Conservation (phyloP, 2,113 vertebrate genomes). For the Callocephalon fimbriatum region DNA sequence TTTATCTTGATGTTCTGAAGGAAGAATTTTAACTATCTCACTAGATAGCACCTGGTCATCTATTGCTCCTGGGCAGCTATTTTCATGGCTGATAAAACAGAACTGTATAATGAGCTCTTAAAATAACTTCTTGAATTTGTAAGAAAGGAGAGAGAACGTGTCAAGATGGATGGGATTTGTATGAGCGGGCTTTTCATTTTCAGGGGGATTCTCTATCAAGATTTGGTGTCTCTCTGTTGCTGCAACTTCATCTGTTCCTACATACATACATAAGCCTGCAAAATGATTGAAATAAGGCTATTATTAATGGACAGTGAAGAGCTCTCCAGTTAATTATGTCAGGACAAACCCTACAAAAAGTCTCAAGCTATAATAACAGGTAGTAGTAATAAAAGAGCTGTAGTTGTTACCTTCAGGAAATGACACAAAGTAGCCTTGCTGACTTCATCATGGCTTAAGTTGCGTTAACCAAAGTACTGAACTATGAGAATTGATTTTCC, state of each 20-base stretch:
- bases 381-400: neutral
- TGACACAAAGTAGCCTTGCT: neutral
- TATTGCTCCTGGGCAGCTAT: neutral
- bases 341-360: neutral
- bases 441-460: constrained; percentile 15
- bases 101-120: neutral
- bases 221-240: neutral
- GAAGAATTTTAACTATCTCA: neutral
- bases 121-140: neutral
- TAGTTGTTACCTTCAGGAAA: constrained; percentile 37
- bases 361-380: neutral
- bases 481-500: constrained; percentile 28
- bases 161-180: neutral
- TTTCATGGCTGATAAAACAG: neutral
- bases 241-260: constrained; percentile 1
- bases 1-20: neutral
- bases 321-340: neutral
- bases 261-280: neutral
- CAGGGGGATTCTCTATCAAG: neutral
- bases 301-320: neutral
- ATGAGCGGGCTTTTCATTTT: neutral
- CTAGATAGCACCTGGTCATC: neutral
- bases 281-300: neutral
- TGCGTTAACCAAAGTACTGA: neutral
- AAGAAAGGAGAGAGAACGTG: neutral